phyloP scores from a whole-genome alignment of 2,797 vertebrate species.

The Smutsia gigantea region DNA sequence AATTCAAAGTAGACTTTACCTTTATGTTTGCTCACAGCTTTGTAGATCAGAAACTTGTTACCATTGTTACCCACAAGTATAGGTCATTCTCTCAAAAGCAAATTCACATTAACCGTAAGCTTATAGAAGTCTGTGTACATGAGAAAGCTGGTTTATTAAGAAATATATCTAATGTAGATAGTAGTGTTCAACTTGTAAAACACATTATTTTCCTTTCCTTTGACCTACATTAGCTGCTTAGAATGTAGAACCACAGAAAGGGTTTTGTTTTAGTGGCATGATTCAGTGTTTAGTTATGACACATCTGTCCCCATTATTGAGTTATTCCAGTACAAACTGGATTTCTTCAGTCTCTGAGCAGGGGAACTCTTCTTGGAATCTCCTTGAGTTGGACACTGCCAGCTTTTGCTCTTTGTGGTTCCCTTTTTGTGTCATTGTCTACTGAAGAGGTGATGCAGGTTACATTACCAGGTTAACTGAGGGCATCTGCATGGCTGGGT shows the following conservation, averaged over 20 bases:
- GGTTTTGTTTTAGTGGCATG: neutral
- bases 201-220: neutral
- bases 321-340: neutral
- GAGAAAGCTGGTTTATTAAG: neutral
- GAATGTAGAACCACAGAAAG: neutral
- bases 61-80: neutral
- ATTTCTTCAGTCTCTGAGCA: neutral
- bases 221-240: neutral
- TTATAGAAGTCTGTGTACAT: neutral
- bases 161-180: neutral
- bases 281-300: neutral
- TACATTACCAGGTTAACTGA: neutral
- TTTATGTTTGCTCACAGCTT: slow-evolving; percentile 10
- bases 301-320: neutral
- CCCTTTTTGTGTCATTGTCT: slow-evolving; percentile 1
- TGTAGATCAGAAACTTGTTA: neutral
- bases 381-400: neutral
- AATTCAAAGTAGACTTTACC: neutral
- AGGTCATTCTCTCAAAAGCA: slow-evolving; percentile 37
- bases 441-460: neutral
- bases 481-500: neutral
- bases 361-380: neutral
- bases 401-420: slow-evolving; percentile 21
- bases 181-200: neutral
- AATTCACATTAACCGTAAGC: neutral